Evolutionary conservation across 1,140 invertebrate genomes (phyloP), one percentile per base, ranked within the genome.

Genomic region (Meteorus sp.): DNA sequence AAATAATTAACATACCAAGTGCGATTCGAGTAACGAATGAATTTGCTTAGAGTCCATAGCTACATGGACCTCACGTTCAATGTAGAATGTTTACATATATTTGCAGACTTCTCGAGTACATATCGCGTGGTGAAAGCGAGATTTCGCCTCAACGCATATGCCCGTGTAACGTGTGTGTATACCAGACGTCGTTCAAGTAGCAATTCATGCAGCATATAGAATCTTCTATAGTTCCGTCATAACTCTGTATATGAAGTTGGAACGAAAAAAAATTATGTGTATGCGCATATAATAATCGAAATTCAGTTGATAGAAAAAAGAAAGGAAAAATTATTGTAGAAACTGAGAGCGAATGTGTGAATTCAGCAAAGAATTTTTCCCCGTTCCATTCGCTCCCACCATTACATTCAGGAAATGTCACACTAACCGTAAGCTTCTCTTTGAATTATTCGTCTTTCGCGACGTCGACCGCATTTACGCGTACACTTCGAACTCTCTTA

Each of bases 401-500:
- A 33, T 33, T 35, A 19, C 11, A 31, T 19, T 15, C 48, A 15
- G 19, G 15, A 51, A 31, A 51, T 17, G 48, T 51, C 31, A 35
- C 17, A 51, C 19, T 35, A 20, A 51, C 48, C 48, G 31, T 51
- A 33, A n/a, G 48, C 29, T 9, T 51, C 19, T 20, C 27, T 15
- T 31, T 20, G 15, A n/a, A 41, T 54, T 25, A 41, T 29, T 56
- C 52, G 52, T 41, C 29, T 50, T 35, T 44, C 54, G 31, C 31
- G n/a, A 47, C 31, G 51, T 29, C 20, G 17, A 43, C 19, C n/a
- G 56, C 48, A 47, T 44, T 48, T 39, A 17, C 44, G 43, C 33
- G 17, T 52, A 35, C 17, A 52, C 27, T 35, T 19, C n/a, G 25
- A 23, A 19, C 5, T 27, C 23, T 37, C 35, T 52, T 59, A 44